Evolutionary conservation across 92 coral and sea anemone species (phyloP).

Genomic region (Epizoanthus stellaris): DNA sequence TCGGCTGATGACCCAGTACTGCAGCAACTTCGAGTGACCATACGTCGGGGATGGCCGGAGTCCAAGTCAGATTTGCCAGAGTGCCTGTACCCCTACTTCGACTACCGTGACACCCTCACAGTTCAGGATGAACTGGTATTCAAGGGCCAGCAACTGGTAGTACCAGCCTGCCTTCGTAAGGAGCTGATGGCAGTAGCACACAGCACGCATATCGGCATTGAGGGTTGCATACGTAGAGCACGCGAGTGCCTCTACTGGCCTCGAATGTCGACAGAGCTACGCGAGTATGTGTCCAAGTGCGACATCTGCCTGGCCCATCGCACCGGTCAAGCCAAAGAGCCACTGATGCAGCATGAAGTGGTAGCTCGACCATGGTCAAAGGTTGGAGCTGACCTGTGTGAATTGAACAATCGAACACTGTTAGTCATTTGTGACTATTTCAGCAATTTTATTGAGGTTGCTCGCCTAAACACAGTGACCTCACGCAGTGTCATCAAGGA

Average conservation of each 20-base stretch:
- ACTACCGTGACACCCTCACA: slow-evolving; percentile 46
- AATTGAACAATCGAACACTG: slow-evolving; percentile 47
- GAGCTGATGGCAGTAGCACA: slow-evolving; percentile 45
- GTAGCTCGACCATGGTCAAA: slow-evolving; percentile 52
- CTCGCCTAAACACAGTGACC: slow-evolving; percentile 26
- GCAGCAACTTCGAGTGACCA: slow-evolving; percentile 41
- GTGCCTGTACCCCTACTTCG: slow-evolving; percentile 40
- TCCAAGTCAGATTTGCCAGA: slow-evolving; percentile 27
- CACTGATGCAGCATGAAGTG: slow-evolving; percentile 52
- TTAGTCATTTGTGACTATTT: slow-evolving; percentile 47
- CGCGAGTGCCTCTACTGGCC: slow-evolving; percentile 56
- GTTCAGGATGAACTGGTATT: slow-evolving; percentile 36
- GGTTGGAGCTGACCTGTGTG: slow-evolving; percentile 46
- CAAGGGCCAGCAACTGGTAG: slow-evolving; percentile 44
- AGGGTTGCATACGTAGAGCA: slow-evolving; percentile 39
- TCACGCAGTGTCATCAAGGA: slow-evolving; percentile 45
- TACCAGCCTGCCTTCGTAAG: slow-evolving; percentile 50
- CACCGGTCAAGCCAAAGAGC: slow-evolving; percentile 38
- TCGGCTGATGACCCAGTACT: slow-evolving; percentile 42
- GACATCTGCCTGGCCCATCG: slow-evolving; percentile 44
- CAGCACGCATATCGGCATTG: slow-evolving; percentile 49
- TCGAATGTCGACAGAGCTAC: slow-evolving; percentile 53
- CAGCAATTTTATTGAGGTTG: slow-evolving; percentile 49
- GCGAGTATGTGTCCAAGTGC: slow-evolving; percentile 51
- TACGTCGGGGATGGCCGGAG: slow-evolving; percentile 52